Base-by-base conservation (phyloP, 2,797 vertebrate species). In the Chloroceryle inda region DNA sequence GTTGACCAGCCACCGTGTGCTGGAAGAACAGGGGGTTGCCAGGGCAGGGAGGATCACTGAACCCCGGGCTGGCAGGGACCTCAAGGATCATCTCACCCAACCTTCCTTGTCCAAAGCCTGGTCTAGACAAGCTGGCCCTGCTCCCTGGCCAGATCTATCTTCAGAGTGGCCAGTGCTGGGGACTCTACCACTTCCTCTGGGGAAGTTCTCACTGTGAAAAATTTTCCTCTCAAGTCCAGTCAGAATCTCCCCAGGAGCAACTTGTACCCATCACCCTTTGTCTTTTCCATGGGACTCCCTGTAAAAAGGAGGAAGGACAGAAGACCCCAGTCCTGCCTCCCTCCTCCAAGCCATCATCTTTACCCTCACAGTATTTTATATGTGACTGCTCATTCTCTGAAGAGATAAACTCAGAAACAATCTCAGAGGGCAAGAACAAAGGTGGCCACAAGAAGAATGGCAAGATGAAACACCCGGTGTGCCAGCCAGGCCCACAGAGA, bases 1-100 rank as follows among this genome's bases (percentile, higher is more conserved):
- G 68, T 5, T 61, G 19, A 44, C 20, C 0, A 2, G 31, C 33
- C 4, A 24, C 38, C 6, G 3, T 7, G 5, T 2, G 12, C 8
- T 17, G 11, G 53, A 56, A 49, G 20, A 50, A 59, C 23, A 18
- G 44, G n/a, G 23, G 13, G 29, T 45, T 24, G 37, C 20, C 42
- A 31, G 37, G 40, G 35, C 19, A 9, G 17, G 62, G 23, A 38
- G 35, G 21, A 35, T 59, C 33, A 35, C 22, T 38, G 58, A 61
- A 27, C 23, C 24, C 23, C 24, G 15, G 22, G 6, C 24, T 37
- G 15, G 35, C 11, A 61, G 24, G 35, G 35, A 61, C 35, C 35
- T 38, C 35, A 18, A 11, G 10, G 23, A 27, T 61, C 59, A 61
- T 26, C 24, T 61, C 16, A 10, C 19, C 35, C 37, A 27, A 61